Evolutionary conservation across 92 coral and sea anemone species (phyloP).

Genomic region (Porites evermanni): DNA sequence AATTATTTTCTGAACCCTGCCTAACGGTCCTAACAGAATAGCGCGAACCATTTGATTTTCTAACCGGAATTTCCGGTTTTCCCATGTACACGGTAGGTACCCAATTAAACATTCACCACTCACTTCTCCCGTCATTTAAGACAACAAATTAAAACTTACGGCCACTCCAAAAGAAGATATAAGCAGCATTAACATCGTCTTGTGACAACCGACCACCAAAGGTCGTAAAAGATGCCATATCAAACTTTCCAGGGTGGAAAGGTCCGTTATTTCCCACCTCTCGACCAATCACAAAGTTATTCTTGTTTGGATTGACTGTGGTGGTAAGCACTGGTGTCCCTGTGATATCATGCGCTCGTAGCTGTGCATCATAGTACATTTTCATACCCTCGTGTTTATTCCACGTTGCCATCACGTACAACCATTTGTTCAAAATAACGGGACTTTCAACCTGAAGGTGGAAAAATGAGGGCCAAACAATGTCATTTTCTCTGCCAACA

Average conservation of each 20-base stretch:
- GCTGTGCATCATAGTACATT: slow-evolving; percentile 77
- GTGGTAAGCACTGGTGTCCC: slow-evolving; percentile 80
- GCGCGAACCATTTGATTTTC: too few species aligned
- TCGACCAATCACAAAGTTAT: slow-evolving; percentile 90
- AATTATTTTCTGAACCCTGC: too few species aligned
- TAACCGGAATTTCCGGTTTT: too few species aligned
- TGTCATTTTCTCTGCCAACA: background rate
- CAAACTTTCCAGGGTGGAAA: slow-evolving; percentile 62
- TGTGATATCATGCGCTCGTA: slow-evolving; percentile 74
- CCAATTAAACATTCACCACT: background rate
- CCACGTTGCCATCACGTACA: slow-evolving; percentile 89
- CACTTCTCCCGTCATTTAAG: background rate
- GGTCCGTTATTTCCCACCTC: slow-evolving; percentile 79
- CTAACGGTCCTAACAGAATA: too few species aligned
- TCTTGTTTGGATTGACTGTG: slow-evolving; percentile 55
- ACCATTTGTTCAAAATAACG: slow-evolving; percentile 66
- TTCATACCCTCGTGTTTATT: slow-evolving; percentile 83
- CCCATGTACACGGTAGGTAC: too few species aligned
- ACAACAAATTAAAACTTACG: slow-evolving; percentile 64
- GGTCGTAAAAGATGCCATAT: slow-evolving; percentile 88
- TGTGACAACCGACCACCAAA: slow-evolving; percentile 80
- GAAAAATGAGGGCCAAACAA: background rate
- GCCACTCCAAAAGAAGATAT: slow-evolving; percentile 94
- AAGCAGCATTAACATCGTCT: slow-evolving; percentile 88
- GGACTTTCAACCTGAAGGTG: slow-evolving; percentile 64